Conservation (phyloP, 2,113 vertebrate genomes). For the Crypturellus undulatus region DNA sequence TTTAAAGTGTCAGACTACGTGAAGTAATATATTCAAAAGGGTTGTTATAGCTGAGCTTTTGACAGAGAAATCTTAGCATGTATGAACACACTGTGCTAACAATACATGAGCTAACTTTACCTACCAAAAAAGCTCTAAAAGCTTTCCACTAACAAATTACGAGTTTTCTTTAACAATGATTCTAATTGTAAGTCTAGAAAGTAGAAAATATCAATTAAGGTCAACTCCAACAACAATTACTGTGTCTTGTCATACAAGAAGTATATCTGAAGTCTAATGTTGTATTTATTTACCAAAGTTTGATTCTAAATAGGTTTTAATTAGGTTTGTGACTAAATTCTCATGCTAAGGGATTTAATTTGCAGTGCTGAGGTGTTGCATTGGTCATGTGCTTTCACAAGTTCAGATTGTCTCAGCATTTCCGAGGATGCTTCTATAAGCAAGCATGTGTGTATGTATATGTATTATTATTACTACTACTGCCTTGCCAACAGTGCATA, state of each 20-base stretch:
- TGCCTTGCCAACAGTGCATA: not conserved
- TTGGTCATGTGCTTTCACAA: not conserved
- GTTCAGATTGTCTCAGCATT: not conserved
- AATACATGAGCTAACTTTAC: not conserved
- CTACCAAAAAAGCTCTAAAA: not conserved
- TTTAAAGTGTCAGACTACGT: slow-evolving; percentile 41
- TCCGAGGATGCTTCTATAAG: not conserved
- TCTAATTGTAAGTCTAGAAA: slow-evolving; percentile 1
- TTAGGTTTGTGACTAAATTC: slow-evolving; percentile 18
- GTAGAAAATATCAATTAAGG: slow-evolving; percentile 33
- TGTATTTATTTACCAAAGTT: slow-evolving; percentile 46
- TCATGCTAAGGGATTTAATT: not conserved
- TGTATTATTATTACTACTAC: not conserved
- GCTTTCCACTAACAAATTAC: not conserved
- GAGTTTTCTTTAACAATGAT: not conserved
- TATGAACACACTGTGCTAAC: not conserved
- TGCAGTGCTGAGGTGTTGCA: slow-evolving; percentile 26
- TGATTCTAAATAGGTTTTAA: slow-evolving; percentile 30
- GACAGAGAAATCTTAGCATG: slow-evolving; percentile 35
- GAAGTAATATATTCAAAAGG: slow-evolving; percentile 26
- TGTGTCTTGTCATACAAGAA: slow-evolving; percentile 3
- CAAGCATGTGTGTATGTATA: not conserved
- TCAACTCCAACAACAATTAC: slow-evolving; percentile 10
- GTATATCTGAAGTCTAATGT: not conserved
- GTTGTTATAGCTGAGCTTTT: slow-evolving; percentile 2